Conservation (phyloP, 2,113 vertebrate species). For the Halcyon senegalensis region DNA sequence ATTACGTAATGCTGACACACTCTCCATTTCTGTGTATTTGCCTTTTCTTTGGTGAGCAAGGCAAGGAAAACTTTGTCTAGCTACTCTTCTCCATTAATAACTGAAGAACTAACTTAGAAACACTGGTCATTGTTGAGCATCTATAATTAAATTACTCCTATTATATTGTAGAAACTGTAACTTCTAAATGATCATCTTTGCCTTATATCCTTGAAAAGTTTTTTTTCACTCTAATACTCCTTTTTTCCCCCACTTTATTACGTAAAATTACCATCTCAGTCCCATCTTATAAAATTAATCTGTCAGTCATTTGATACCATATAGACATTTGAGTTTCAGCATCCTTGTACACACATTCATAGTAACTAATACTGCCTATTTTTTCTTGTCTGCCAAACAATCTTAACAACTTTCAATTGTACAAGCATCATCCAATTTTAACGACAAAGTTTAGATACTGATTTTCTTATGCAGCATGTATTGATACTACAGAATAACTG, state of each 20-base stretch:
- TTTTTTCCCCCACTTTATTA: background rate
- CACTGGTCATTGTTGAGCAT: background rate
- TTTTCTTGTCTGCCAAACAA: background rate
- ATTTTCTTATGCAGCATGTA: background rate
- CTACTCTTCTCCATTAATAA: background rate
- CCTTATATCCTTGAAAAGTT: background rate
- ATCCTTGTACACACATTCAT: background rate
- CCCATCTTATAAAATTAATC: background rate
- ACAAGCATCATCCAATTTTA: background rate
- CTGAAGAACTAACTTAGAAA: conserved; percentile 36
- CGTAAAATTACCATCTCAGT: background rate
- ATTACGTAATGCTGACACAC: background rate
- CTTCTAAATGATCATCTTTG: background rate
- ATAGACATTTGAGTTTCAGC: background rate
- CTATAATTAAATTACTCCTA: background rate
- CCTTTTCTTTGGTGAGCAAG: background rate
- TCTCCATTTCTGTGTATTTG: background rate
- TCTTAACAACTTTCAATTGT: background rate
- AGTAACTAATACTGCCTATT: background rate
- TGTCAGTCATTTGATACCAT: background rate
- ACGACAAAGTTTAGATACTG: background rate
- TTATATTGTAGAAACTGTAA: background rate
- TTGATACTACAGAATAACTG: background rate
- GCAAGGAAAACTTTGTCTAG: background rate
- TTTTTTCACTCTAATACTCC: background rate